These are phyloP conservation scores for Desoria tigrina DNA, from an alignment of 2,888 invertebrate genomes.

Conservation along the genomic window DNA sequence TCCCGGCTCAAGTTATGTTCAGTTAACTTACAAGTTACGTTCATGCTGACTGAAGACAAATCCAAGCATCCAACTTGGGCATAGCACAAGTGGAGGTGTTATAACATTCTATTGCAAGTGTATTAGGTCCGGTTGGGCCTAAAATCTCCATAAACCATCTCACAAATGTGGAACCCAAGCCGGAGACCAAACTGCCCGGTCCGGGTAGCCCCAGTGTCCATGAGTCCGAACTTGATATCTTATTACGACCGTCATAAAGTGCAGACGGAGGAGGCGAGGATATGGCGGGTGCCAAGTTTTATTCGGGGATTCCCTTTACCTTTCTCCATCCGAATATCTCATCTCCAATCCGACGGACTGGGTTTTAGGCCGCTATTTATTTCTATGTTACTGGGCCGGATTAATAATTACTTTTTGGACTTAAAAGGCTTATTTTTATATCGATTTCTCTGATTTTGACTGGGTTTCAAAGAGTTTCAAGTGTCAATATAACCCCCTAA, in stretches of 20 bases:
- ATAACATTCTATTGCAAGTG: too few relatives aligned
- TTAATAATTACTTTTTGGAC: too few relatives aligned
- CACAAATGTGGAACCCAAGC: not conserved
- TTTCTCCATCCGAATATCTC: not conserved
- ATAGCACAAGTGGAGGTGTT: not conserved
- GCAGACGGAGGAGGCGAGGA: not conserved
- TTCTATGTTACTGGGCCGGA: too few relatives aligned
- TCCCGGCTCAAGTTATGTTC: constrained; percentile 8
- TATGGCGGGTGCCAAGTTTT: constrained; percentile 23
- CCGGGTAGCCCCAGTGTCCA: not conserved
- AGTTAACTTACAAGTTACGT: constrained; percentile 22
- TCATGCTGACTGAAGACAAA: constrained; percentile 12
- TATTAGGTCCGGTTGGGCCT: not conserved
- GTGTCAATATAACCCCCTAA: too few relatives aligned
- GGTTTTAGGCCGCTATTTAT: too few relatives aligned
- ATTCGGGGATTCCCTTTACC: constrained; percentile 5
- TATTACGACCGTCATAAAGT: too few relatives aligned
- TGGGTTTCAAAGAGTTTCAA: too few relatives aligned
- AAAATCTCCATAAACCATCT: constrained; percentile 3
- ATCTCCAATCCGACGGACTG: too few relatives aligned
- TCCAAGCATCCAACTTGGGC: not conserved
- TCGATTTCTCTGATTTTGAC: too few relatives aligned
- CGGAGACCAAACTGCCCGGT: constrained; percentile 1
- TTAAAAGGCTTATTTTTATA: too few relatives aligned
- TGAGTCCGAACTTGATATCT: not conserved